Evolutionary conservation across 2,797 vertebrate species (phyloP).

Genomic region (Coracias cyanogaster): DNA sequence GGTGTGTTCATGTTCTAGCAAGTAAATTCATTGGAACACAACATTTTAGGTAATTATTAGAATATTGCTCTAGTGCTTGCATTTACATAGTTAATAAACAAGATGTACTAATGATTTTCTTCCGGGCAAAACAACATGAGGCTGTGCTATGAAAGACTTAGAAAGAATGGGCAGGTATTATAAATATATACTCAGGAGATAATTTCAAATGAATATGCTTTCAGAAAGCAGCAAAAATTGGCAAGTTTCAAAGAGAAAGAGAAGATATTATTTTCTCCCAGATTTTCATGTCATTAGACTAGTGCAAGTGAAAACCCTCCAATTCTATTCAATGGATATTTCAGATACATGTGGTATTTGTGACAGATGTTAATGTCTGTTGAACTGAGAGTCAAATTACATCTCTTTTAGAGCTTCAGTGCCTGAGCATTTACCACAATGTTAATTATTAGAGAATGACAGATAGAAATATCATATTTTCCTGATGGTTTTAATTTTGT

Average conservation of each 20-base stretch:
- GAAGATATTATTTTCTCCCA: fast-evolving
- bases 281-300: not conserved
- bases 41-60: not conserved
- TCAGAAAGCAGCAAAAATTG: not conserved
- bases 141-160: not conserved
- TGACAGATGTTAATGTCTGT: not conserved
- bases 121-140: not conserved
- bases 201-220: not conserved
- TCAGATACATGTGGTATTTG: not conserved
- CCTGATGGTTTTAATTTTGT: not conserved
- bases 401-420: not conserved
- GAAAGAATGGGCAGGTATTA: not conserved
- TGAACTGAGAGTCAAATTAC: not conserved
- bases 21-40: not conserved
- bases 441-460: not conserved
- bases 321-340: not conserved
- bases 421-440: not conserved
- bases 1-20: not conserved
- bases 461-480: not conserved
- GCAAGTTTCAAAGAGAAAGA: not conserved
- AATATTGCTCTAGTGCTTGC: not conserved
- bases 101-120: not conserved
- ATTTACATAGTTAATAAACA: not conserved
- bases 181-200: not conserved
- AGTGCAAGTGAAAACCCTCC: not conserved